Base-by-base conservation (phyloP, 2,888 invertebrate genomes). In the Clanis bilineata region DNA sequence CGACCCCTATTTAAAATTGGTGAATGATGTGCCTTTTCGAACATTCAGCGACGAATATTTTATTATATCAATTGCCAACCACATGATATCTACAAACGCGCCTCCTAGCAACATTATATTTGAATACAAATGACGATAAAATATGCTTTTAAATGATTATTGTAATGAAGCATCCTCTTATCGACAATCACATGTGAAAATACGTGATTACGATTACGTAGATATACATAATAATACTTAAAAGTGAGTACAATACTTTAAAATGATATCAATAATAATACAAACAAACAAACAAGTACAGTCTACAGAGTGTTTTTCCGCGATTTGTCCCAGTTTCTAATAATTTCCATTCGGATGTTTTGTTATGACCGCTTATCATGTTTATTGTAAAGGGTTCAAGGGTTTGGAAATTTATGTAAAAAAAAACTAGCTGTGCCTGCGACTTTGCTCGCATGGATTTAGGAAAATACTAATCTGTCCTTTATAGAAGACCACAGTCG, bases 221-320 rank as follows among this genome's bases (percentile, higher is more conserved):
- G 32, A 51, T 51, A 51, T 32, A 51, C 51, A 32, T 39, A n/a
- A 47, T 18, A 45, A 51, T 28, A n/a, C 25, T 15, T 23, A 7
- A 38, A 38, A 38, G 18, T 51, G 39, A 47, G 22, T 43, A 21
- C 21, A 47, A 36, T 43, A 21, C 21, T 4, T 25, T 44, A 32
- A 21, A 41, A 43, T 57, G 28, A 21, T 58, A 39, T 41, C 39
- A 58, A 28, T 51, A 58, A 51, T 51, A 58, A 58, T 47, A 58
- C 39, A 47, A 58, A 41, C 18, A 39, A 25, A 38, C 15, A 44
- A 57, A n/a, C n/a, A n/a, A n/a, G n/a, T 57, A 45, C 15, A n/a
- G n/a, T n/a, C 12, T 36, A 51, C 23, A 7, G 58, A 43, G 45
- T 51, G 45, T 51, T 58, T 58, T 47, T 58, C 58, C 58, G 25